A percentile compares a stretch with the other conserved stretches of the same genome.
These are phyloP conservation scores for Pampus argenteus DNA, from an alignment of 2,797 vertebrate genomes.

Conservation along the genomic window DNA sequence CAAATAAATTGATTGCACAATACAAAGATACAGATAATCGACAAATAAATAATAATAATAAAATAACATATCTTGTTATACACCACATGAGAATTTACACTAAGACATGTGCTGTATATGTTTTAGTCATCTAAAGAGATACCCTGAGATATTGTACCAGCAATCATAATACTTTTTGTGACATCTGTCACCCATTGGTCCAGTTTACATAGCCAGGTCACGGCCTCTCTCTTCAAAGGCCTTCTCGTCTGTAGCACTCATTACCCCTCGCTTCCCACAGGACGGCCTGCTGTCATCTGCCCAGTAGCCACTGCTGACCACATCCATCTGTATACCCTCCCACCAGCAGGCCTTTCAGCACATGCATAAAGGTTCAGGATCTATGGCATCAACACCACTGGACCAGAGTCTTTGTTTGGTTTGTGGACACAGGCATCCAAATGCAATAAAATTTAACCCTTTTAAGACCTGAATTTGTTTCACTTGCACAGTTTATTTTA, in stretches of 20 bases:
- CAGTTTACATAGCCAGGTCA: constrained; percentile 65
- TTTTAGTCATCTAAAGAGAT: neutral
- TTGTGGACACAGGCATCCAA: constrained; percentile 18
- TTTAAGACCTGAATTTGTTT: neutral
- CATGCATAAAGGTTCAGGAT: constrained; percentile 64
- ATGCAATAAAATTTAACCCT: constrained; percentile 22
- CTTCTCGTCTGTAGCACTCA: constrained; percentile 60
- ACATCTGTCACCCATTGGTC: constrained; percentile 62
- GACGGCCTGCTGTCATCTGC: constrained; percentile 51
- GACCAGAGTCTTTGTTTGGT: constrained; percentile 39
- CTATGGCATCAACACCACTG: constrained; percentile 37
- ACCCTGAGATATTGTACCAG: neutral
- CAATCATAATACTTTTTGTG: constrained; percentile 50
- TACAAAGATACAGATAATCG: neutral
- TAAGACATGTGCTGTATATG: constrained; percentile 25
- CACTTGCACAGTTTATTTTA: too few species aligned
- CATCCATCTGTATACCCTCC: constrained; percentile 48
- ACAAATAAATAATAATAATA: constrained; percentile 6
- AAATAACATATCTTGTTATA: neutral
- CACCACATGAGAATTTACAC: neutral
- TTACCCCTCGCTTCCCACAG: constrained; percentile 60
- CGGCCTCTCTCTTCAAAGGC: constrained; percentile 76
- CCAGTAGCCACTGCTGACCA: constrained; percentile 55
- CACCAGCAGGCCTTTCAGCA: constrained; percentile 67
- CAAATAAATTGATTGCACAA: neutral